Base-by-base conservation (phyloP, 2,113 vertebrate species). In the human region DNA sequence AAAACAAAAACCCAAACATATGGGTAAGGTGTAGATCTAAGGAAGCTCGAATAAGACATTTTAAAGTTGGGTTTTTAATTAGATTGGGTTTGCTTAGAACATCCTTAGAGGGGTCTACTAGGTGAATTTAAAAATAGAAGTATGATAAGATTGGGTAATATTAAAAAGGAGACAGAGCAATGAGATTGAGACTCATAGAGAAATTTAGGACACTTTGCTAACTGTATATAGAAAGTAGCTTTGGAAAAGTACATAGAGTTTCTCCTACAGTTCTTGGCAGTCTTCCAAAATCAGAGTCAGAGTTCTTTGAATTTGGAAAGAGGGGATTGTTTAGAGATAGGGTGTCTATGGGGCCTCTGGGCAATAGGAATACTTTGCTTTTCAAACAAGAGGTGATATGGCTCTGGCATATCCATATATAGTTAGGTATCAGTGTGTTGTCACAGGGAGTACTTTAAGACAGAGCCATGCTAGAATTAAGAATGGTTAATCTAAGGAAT, bases 251-350 rank as follows among this genome's bases (percentile, higher is more conserved):
- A 59, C 32, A 57, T 40, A 50, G 45, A 89, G 17, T 85, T 94
- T 97, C 76, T 30, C 68, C 30, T 55, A 76, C 6, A n/a, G 52
- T 50, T 72, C 50, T 76, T 95, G 38, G 30, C 27, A 85, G 66
- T 88, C 81, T 93, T 86, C 25, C 86, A 83, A 95, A 94, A 64
- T 83, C 27, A 85, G 86, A 89, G 9, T 38, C 48, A 96, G 64
- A 57, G 11, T 59, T 85, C 72, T 96, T 94, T 87, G 64, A 82
- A 89, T 90, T 93, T 96, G 73, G 80, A 88, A 48, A 72, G 30
- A 87, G 40, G 89, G 12, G n/a, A 30, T 59, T 92, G 7, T 93
- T 96, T 80, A 92, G 38, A 16, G 50, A 57, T 75, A 18, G 45
- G 17, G n/a, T 75, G 38, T 57, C 38, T 80, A 18, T 22, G 23